These are phyloP conservation scores for Alosa alosa DNA, from an alignment of 2,113 vertebrate species.

Conservation along the genomic window DNA sequence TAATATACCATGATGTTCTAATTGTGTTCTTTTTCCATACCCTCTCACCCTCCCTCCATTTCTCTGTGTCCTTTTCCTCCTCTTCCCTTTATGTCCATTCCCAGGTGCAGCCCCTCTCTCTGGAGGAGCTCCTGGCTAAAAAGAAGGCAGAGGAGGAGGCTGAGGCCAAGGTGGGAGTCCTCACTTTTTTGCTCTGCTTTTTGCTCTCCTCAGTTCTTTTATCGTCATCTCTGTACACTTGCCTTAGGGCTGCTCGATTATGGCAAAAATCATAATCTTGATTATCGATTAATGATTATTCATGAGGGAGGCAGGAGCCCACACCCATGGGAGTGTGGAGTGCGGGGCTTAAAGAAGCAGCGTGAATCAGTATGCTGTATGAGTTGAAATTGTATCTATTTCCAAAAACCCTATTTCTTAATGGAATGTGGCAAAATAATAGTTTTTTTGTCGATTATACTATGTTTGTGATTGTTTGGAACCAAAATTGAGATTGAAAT, in stretches of 20 bases:
- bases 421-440: too few relatives aligned
- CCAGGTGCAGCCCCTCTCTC: conserved; percentile 87
- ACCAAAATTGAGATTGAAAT: too few relatives aligned
- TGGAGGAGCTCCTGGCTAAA: conserved; percentile 95
- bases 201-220: background rate
- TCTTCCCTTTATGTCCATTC: background rate
- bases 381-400: too few relatives aligned
- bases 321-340: background rate
- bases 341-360: too few relatives aligned
- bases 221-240: background rate
- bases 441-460: too few relatives aligned
- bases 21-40: too few relatives aligned
- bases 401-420: too few relatives aligned
- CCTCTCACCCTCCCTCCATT: background rate
- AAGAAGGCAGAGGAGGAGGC: conserved; percentile 97
- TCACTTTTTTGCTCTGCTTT: background rate
- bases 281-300: too few relatives aligned
- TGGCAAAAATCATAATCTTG: too few relatives aligned
- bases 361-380: too few relatives aligned
- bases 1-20: background rate
- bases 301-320: too few relatives aligned
- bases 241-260: background rate
- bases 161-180: conserved; percentile 83
- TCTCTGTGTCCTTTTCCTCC: background rate
- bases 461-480: too few relatives aligned